These are phyloP conservation scores for Amphipoea lucens DNA, from an alignment of 2,888 invertebrate genomes.

Conservation along the genomic window DNA sequence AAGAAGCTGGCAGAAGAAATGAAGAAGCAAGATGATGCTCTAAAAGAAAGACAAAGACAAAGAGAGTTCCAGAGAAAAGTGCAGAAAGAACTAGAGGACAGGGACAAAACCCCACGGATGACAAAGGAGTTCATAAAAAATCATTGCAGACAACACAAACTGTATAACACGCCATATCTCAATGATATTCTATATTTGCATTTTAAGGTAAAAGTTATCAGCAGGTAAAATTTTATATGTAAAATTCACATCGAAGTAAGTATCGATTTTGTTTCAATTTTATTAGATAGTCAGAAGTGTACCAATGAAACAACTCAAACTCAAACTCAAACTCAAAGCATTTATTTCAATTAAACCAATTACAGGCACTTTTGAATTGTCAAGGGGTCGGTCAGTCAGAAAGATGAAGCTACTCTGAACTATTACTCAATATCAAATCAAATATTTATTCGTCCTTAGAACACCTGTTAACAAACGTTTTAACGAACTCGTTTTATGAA, in stretches of 20 bases:
- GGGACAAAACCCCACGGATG: slow-evolving; percentile 90
- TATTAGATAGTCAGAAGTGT: too few species aligned
- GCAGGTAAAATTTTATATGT: background rate
- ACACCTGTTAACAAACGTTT: too few species aligned
- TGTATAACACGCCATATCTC: slow-evolving; percentile 96
- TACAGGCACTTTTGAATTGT: too few species aligned
- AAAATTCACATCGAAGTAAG: background rate
- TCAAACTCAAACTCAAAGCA: too few species aligned
- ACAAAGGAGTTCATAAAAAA: slow-evolving; percentile 95
- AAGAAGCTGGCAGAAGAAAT: slow-evolving; percentile 70
- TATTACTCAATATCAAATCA: too few species aligned
- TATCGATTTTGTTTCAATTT: background rate
- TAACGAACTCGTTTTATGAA: too few species aligned
- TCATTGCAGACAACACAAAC: slow-evolving; percentile 95
- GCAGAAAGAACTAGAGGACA: slow-evolving; percentile 83
- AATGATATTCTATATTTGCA: slow-evolving; percentile 98
- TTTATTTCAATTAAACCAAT: too few species aligned
- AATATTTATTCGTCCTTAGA: too few species aligned
- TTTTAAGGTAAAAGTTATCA: slow-evolving; percentile 92
- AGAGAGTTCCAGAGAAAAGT: slow-evolving; percentile 78
- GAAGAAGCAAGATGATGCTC: slow-evolving; percentile 73
- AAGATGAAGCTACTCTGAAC: too few species aligned
- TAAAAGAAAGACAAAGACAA: slow-evolving; percentile 75
- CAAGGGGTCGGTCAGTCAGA: too few species aligned
- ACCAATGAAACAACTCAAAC: too few species aligned